Conservation (phyloP, 1,140 invertebrate species). For the Aradophagus sp. region DNA sequence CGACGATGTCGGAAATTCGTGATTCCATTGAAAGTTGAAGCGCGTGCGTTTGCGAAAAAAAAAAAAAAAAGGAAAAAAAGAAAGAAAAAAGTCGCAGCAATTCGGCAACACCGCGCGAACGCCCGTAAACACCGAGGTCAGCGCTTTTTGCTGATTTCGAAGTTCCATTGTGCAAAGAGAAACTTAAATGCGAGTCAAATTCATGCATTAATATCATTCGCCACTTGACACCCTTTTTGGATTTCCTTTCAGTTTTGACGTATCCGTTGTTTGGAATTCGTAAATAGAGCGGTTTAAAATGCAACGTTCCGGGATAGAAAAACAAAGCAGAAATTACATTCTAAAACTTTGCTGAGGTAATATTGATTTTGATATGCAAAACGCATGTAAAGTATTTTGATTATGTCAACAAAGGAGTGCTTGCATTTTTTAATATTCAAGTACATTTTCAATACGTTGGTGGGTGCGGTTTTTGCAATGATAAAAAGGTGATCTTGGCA, state of each 20-base stretch:
- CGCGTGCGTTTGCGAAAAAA: constrained; percentile 1
- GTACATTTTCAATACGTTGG: too few relatives aligned
- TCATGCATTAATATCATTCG: constrained; percentile 26
- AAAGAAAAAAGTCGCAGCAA: constrained; percentile 24
- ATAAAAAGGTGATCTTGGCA: too few relatives aligned
- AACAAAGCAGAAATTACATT: constrained; percentile 3
- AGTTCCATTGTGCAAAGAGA: constrained; percentile 24
- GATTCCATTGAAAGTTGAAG: constrained; percentile 16
- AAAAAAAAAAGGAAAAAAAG: too few relatives aligned
- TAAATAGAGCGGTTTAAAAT: constrained; percentile 20
- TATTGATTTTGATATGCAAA: too few relatives aligned
- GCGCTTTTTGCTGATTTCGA: constrained; percentile 23
- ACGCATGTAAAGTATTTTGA: too few relatives aligned
- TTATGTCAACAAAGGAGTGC: too few relatives aligned
- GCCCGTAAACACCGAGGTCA: constrained; percentile 9
- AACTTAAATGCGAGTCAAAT: constrained; percentile 36
- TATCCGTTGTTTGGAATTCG: constrained; percentile 11
- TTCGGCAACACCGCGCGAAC: constrained; percentile 19
- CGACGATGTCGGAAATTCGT: constrained; percentile 5
- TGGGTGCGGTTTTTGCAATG: too few relatives aligned
- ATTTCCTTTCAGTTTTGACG: constrained; percentile 17
- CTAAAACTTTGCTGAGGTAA: too few relatives aligned
- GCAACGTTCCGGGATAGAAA: constrained; percentile 13
- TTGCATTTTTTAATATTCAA: too few relatives aligned
- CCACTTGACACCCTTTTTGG: constrained; percentile 26